These are phyloP conservation scores for Syngnathus rostellatus DNA, from an alignment of 2,797 vertebrate species.

Conservation along the genomic window DNA sequence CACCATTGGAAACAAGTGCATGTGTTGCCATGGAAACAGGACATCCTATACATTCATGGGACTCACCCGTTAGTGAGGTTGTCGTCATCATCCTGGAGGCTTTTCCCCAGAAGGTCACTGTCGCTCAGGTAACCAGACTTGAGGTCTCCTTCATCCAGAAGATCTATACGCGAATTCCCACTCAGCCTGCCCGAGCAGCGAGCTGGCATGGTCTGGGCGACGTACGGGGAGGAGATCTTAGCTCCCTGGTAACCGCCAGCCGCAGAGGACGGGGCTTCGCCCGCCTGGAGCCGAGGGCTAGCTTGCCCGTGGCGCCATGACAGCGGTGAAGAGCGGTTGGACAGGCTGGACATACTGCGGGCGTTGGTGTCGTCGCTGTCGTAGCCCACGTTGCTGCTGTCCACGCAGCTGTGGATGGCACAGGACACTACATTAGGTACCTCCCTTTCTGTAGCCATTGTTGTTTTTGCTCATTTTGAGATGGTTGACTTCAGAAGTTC, in stretches of 20 bases:
- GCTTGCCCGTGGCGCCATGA: slow-evolving; percentile 97
- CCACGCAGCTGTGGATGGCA: slow-evolving; percentile 76
- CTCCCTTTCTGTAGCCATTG: background rate
- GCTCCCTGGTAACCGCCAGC: slow-evolving; percentile 72
- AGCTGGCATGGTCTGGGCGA: slow-evolving; percentile 93
- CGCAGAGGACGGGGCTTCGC: slow-evolving; percentile 86
- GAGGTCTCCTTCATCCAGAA: slow-evolving; percentile 86
- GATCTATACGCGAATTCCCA: slow-evolving; percentile 87
- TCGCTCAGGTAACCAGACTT: slow-evolving; percentile 96
- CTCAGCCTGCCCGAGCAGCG: slow-evolving; percentile 85
- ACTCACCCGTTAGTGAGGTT: slow-evolving; percentile 88
- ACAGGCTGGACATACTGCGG: slow-evolving; percentile 90
- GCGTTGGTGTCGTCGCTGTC: slow-evolving; percentile 95
- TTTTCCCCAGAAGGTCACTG: slow-evolving; percentile 87
- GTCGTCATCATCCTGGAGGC: slow-evolving; percentile 84
- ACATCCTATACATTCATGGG: slow-evolving; percentile 5
- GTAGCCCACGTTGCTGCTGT: slow-evolving; percentile 81
- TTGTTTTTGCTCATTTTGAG: background rate
- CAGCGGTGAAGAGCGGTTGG: slow-evolving; percentile 93
- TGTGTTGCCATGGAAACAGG: slow-evolving; percentile 20
- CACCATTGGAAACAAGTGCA: slow-evolving; percentile 1
- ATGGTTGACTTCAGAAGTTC: background rate
- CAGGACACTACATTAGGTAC: background rate
- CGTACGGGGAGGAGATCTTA: slow-evolving; percentile 72
- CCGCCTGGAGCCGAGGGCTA: slow-evolving; percentile 91